Percentiles rank a stretch among this genome's conserved stretches.
Evolutionary conservation across 2,888 invertebrate species (phyloP).

Genomic region (Microchrysa polita): DNA sequence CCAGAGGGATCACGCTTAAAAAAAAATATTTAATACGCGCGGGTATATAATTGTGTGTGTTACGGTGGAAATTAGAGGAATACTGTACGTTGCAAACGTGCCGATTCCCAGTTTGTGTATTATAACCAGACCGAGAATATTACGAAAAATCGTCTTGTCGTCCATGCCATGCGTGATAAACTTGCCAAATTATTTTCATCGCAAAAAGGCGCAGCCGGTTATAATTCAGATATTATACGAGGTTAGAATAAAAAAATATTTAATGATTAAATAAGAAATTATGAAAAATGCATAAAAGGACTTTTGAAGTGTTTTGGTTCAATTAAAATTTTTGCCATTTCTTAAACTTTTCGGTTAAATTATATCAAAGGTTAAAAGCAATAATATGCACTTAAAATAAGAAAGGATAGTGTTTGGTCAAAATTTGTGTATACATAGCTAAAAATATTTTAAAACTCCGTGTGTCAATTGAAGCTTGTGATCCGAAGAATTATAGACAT

Average conservation of each 20-base stretch:
- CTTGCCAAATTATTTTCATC: constrained; percentile 65
- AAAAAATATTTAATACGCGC: too few relatives aligned
- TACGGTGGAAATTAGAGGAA: constrained; percentile 17
- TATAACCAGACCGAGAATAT: constrained; percentile 56
- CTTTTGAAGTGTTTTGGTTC: constrained; percentile 36
- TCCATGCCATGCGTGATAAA: constrained; percentile 67
- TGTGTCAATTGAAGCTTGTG: too few relatives aligned
- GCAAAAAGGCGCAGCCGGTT: constrained; percentile 64
- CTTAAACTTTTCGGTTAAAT: too few relatives aligned
- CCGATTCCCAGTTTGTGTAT: constrained; percentile 36
- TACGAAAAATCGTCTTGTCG: constrained; percentile 61
- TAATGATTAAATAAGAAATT: constrained; percentile 24
- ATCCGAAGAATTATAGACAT: too few relatives aligned
- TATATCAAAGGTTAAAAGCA: too few relatives aligned
- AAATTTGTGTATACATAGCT: too few relatives aligned
- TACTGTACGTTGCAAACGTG: constrained; percentile 2
- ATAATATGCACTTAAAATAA: too few relatives aligned
- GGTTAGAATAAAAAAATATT: constrained; percentile 56
- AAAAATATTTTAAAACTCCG: too few relatives aligned
- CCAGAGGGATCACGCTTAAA: too few relatives aligned
- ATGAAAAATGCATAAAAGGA: neutral
- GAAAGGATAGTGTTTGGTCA: too few relatives aligned
- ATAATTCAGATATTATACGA: constrained; percentile 63
- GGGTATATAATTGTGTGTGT: neutral
- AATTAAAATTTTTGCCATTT: too few relatives aligned